Evolutionary conservation across 2,797 vertebrate genomes (phyloP).

Genomic region (Triplophysa yarkandensis): DNA sequence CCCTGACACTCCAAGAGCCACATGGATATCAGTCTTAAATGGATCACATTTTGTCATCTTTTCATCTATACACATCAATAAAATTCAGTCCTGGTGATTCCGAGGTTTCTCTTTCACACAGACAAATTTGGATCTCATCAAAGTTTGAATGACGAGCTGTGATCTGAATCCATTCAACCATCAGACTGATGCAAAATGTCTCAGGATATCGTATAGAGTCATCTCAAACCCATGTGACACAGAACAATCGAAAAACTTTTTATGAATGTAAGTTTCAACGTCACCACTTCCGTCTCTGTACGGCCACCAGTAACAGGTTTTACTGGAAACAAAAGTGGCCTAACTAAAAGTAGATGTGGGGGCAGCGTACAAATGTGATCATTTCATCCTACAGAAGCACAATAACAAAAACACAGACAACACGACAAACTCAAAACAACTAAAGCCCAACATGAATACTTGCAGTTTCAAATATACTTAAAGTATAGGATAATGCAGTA

Average conservation of each 20-base stretch:
- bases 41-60: not conserved
- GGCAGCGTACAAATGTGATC: conserved; percentile 16
- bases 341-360: conserved; percentile 68
- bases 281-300: conserved; percentile 78
- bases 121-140: not conserved
- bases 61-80: not conserved
- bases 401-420: not conserved
- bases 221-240: conserved; percentile 38
- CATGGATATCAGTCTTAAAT: no score
- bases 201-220: conserved; percentile 37
- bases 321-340: conserved; percentile 76
- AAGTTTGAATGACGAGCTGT: not conserved
- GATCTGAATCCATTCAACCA: not conserved
- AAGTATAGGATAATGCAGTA: no score
- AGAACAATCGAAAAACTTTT: conserved; percentile 40
- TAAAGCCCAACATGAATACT: no score
- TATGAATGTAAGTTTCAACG: conserved; percentile 66
- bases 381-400: not conserved
- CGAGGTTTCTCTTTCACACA: conserved; percentile 1
- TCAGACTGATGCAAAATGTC: not conserved
- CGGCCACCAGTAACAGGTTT: conserved; percentile 66
- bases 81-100: not conserved
- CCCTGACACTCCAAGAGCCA: no score
- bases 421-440: not conserved
- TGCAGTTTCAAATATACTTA: no score